phyloP scores from a whole-genome alignment of 1,140 invertebrate species.

The Phortica variegata region DNA sequence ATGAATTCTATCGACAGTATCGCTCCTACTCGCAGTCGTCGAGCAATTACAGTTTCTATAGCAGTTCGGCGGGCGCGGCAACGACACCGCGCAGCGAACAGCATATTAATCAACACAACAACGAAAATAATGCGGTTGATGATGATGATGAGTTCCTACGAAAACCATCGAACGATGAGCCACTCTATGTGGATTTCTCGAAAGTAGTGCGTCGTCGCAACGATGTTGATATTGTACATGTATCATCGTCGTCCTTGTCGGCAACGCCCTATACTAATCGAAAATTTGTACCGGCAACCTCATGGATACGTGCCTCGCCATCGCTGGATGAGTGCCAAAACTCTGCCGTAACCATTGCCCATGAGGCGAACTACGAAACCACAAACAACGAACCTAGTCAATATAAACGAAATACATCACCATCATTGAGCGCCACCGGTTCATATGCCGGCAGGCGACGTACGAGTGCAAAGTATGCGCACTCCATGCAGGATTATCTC shows the following conservation, averaged over 20 bases:
- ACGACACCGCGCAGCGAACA: conserved; percentile 15
- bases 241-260: too few species aligned
- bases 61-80: conserved; percentile 37
- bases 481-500: conserved; percentile 50
- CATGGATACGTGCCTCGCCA: conserved; percentile 38
- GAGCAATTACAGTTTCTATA: conserved; percentile 53
- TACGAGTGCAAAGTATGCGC: conserved; percentile 40
- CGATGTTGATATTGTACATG: conserved; percentile 1
- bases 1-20: conserved; percentile 53
- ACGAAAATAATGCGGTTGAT: conserved; percentile 29
- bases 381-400: conserved; percentile 21
- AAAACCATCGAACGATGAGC: conserved; percentile 50
- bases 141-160: conserved; percentile 48
- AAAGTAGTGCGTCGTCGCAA: conserved; percentile 44
- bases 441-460: conserved; percentile 28
- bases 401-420: not conserved
- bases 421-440: not conserved
- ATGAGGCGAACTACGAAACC: conserved; percentile 7
- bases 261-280: conserved; percentile 16
- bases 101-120: not conserved
- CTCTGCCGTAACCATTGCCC: too few species aligned
- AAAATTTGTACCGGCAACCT: conserved; percentile 40
- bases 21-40: conserved; percentile 54
- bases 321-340: conserved; percentile 24
- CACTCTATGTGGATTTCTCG: conserved; percentile 55